phyloP scores from a whole-genome alignment of 2,797 vertebrate species.

The Steatocranus sp. region DNA sequence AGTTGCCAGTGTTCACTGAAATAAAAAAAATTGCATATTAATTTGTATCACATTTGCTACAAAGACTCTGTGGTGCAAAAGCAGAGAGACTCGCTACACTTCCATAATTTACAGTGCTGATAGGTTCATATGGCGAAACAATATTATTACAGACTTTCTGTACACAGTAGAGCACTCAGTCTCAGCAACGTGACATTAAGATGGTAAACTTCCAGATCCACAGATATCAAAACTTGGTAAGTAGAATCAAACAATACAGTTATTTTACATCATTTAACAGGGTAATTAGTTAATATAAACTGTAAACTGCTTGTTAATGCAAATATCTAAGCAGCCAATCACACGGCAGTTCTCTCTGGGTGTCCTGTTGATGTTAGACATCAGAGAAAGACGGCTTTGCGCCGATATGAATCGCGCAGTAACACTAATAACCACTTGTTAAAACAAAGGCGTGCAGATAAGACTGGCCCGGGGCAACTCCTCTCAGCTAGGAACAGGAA shows the following conservation, averaged over 20 bases:
- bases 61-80: not conserved
- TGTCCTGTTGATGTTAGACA: rapidly evolving
- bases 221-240: not conserved
- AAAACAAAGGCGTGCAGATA: not conserved
- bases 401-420: not conserved
- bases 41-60: not conserved
- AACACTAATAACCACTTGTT: not conserved
- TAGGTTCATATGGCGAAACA: not conserved
- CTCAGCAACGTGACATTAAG: not conserved
- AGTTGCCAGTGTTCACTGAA: not conserved
- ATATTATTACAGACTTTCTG: not conserved
- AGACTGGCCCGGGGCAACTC: not conserved
- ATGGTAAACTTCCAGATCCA: not conserved
- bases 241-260: not conserved
- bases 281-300: not conserved
- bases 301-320: not conserved
- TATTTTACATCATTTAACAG: not conserved
- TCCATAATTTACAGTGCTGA: not conserved
- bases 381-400: not conserved
- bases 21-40: not conserved
- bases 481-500: not conserved
- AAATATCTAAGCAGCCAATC: not conserved
- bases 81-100: rapidly evolving
- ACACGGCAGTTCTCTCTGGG: not conserved
- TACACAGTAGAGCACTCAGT: not conserved